phyloP scores from a whole-genome alignment of 2,797 vertebrate species.

The Tachyglossus aculeatus region DNA sequence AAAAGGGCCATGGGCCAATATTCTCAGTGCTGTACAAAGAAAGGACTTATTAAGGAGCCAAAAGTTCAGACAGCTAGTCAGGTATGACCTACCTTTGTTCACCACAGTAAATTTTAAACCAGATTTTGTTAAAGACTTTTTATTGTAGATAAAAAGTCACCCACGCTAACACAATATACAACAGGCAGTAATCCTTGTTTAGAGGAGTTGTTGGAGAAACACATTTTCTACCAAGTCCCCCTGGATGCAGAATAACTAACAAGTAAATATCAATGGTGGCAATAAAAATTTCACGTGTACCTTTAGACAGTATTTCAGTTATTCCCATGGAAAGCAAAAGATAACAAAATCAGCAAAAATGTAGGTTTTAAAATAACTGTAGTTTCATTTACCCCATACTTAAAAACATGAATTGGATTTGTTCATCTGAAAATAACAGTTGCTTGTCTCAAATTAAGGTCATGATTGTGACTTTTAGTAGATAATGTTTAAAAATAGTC shows the following conservation, averaged over 20 bases:
- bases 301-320: not conserved
- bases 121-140: conserved; percentile 69
- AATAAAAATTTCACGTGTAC: conserved; percentile 13
- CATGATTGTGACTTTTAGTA: no score
- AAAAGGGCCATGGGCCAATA: conserved; percentile 39
- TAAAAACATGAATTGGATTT: conserved; percentile 58
- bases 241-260: conserved; percentile 54
- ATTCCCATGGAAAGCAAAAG: conserved; percentile 30
- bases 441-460: no score
- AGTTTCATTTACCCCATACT: conserved; percentile 58
- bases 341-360: conserved; percentile 20
- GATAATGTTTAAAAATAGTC: no score
- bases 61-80: conserved; percentile 69
- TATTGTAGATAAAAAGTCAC: conserved; percentile 67
- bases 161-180: conserved; percentile 52
- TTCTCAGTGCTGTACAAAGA: conserved; percentile 51
- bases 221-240: conserved; percentile 42
- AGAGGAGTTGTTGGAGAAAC: conserved; percentile 55
- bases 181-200: conserved; percentile 58
- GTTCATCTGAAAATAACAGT: conserved; percentile 45
- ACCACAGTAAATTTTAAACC: conserved; percentile 70
- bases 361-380: conserved; percentile 39
- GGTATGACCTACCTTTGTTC: conserved; percentile 67
- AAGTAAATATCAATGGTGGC: conserved; percentile 19
- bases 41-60: conserved; percentile 57